Conservation (phyloP, 2,113 vertebrate genomes). For the Atrichornis clamosus region DNA sequence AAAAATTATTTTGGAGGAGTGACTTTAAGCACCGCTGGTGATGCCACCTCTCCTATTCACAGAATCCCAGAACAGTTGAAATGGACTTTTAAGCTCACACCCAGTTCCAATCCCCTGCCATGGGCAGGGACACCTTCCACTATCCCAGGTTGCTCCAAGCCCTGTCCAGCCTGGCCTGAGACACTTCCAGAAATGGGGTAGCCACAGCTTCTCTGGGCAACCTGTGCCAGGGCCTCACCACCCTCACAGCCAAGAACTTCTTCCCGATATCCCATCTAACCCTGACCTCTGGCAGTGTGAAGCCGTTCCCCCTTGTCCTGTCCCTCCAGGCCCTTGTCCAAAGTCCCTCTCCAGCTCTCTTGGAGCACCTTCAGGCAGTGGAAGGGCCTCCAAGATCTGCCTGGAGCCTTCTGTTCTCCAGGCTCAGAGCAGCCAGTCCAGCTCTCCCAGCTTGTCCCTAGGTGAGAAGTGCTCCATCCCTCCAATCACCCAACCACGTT, state of each 20-base stretch:
- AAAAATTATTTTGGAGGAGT: background rate
- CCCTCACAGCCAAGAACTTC: background rate
- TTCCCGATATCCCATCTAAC: background rate
- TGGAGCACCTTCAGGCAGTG: background rate
- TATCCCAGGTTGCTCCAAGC: background rate
- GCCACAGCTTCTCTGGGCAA: background rate
- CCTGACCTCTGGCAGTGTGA: background rate
- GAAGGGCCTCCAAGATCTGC: background rate
- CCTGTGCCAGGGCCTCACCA: background rate
- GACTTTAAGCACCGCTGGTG: background rate
- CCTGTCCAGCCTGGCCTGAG: background rate
- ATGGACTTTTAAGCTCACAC: background rate
- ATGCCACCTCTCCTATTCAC: background rate
- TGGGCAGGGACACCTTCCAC: background rate
- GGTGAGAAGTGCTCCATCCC: background rate
- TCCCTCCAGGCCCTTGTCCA: background rate
- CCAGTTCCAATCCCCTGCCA: background rate
- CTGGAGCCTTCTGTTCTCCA: fast-evolving
- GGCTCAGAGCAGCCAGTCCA: too few species aligned
- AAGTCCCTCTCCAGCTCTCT: background rate
- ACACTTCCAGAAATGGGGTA: background rate
- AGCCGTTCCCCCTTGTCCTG: background rate
- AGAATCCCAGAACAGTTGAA: background rate
- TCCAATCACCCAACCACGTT: fast-evolving
- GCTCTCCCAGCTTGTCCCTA: background rate